Evolutionary conservation across 2,113 vertebrate genomes (phyloP), one percentile per base, ranked within the genome.

Genomic region (Podiceps cristatus): DNA sequence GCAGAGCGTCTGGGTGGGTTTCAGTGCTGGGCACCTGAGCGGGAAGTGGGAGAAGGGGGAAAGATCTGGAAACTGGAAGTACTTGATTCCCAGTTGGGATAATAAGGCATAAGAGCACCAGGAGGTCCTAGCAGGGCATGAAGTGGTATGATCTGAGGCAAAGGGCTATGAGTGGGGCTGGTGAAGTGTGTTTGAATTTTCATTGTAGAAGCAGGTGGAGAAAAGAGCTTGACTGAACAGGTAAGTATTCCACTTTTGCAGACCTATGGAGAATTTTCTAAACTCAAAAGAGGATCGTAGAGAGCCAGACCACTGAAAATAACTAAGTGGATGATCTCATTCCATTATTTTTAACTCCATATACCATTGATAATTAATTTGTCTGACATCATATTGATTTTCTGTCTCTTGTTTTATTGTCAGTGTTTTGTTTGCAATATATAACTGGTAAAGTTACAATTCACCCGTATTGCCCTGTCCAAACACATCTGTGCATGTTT

Each of bases 291-390:
- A 83, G 40, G 60, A 69, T 68, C 37, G 42, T 40, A 88, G 74
- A 86, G 64, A 86, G 63, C 47, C 42, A 93, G 92, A 91, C 52
- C 84, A 62, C 67, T 91, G 94, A 96, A 97, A 94, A 97, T 77
- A 97, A 96, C 92, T 95, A 96, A 97, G 93, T 94, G 95, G 81
- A 95, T 98, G 95, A 98, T 97, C 84, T 98, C 88, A 98, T 97
- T 96, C 88, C 97, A 97, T 97, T 98, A 97, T 98, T 98, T 98
- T 98, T 92, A 97, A 97, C 95, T 98, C 95, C 81, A 84, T 97
- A 97, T 95, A 96, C 78, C 87, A 97, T 89, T 97, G 98, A 97
- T 98, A 98, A 98, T 98, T 98, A 98, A 98, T 98, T 98, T 98
- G 96, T 97, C 96, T 97, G 96, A 98, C 97, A 98, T 82, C n/a